phyloP scores from a whole-genome alignment of 2,888 invertebrate genomes.

The Torymus texanus region DNA sequence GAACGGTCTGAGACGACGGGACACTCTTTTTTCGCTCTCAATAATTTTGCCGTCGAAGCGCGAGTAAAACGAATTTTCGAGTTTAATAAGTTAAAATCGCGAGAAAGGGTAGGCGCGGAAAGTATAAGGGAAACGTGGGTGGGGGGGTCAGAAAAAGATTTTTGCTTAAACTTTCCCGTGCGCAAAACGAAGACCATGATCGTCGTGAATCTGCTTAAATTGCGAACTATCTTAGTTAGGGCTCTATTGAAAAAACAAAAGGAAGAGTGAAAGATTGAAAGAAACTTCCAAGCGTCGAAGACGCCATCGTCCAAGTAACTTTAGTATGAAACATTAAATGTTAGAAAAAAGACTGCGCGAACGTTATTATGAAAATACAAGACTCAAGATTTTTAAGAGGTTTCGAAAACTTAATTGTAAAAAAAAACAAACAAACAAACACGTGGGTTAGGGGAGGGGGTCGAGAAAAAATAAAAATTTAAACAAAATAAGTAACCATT shows the following conservation, averaged over 20 bases:
- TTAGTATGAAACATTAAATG: conserved; percentile 70
- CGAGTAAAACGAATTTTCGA: conserved; percentile 17
- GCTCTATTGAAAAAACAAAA: conserved; percentile 60
- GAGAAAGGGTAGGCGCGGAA: conserved; percentile 19
- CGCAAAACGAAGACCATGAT: conserved; percentile 23
- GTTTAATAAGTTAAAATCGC: conserved; percentile 34
- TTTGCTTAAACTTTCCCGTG: conserved; percentile 59
- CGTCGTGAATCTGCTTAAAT: conserved; percentile 50
- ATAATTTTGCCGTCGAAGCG: conserved; percentile 19
- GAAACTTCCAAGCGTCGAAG: conserved; percentile 71
- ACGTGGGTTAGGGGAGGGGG: conserved; percentile 33
- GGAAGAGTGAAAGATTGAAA: conserved; percentile 55
- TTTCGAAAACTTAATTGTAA: conserved; percentile 62
- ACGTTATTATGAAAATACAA: conserved; percentile 67
- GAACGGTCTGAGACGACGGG: conserved; percentile 14
- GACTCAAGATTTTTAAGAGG: conserved; percentile 70
- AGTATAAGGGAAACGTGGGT: neutral
- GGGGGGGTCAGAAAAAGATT: conserved; percentile 38
- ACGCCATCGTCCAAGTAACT: conserved; percentile 74
- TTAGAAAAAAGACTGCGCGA: conserved; percentile 72
- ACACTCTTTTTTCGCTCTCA: conserved; percentile 4
- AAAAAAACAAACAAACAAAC: neutral
- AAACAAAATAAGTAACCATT: conserved; percentile 56
- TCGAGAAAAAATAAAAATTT: conserved; percentile 28
- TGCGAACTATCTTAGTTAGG: conserved; percentile 66